Base-by-base conservation (phyloP, 2,888 invertebrate genomes). In the Dicroscelio sp. region DNA sequence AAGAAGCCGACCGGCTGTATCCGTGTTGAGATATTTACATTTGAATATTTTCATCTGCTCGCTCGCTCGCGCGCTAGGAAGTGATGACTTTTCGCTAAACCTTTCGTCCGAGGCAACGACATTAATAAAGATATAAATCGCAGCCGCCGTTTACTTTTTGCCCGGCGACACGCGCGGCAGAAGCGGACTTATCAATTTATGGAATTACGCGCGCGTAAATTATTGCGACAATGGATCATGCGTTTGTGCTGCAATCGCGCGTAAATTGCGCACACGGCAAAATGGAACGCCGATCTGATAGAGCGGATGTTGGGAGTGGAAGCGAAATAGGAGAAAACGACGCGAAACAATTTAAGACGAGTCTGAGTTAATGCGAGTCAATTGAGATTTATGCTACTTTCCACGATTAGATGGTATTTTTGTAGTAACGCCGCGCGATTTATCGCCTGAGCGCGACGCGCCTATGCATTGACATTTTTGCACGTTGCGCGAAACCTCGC, bases 41-140 rank as follows among this genome's bases (percentile, higher is more conserved):
- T 95, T 94, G 94, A 95, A 95, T 95, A 95, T 95, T 94, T 94
- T 94, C 94, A 94, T 94, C 94, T 93, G 94, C 94, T 93, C 91
- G 88, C 91, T 92, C 38, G 38, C 38, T 6, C 38, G 91, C 82
- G 71, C 73, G 60, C 67, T 69, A 75, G 76, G 76, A 86, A 83
- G 86, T 75, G 88, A 86, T 86, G 91, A 91, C 91, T 91, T 91
- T 86, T 84, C 88, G 84, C 84, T 48, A 89, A 84, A 91, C 71
- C 87, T 73, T 73, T 83, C 86, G 88, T 79, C 75, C 84, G 60
- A 82, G 84, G 75, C 88, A 78, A 48, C 88, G 88, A 67, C 76
- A 88, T 86, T 88, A 86, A 91, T 88, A 84, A 91, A 91, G 91
- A 86, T 86, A 91, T 86, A 91, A 88, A 91, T 91, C 88, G 88